Conservation (phyloP, 2,113 vertebrate species). For the Cavia porcellus region DNA sequence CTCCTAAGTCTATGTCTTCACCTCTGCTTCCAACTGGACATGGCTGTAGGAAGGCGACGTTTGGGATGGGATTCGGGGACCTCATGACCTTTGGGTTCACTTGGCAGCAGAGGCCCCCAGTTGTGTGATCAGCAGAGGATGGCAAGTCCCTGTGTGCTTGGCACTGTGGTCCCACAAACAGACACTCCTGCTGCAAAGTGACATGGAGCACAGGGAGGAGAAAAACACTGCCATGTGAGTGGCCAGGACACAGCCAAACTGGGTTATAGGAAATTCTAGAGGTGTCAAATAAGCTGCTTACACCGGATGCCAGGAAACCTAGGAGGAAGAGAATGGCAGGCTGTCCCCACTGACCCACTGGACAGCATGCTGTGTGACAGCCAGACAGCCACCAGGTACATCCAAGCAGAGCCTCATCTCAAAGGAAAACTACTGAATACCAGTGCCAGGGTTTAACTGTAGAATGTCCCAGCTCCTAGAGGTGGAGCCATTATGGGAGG, state of each 20-base stretch:
- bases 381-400: background rate
- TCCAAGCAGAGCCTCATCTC: background rate
- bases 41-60: background rate
- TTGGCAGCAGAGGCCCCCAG: background rate
- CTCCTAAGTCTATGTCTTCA: background rate
- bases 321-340: background rate
- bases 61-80: background rate
- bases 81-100: background rate
- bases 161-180: background rate
- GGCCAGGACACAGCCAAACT: background rate
- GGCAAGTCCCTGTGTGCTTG: background rate
- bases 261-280: too few relatives aligned
- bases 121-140: background rate
- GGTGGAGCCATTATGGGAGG: background rate
- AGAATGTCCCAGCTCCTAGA: background rate
- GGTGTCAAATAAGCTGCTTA: background rate
- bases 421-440: background rate
- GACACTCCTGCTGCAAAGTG: background rate
- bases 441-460: background rate
- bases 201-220: background rate
- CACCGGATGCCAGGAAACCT: background rate
- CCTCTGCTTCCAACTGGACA: background rate
- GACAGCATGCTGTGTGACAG: background rate
- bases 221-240: background rate
- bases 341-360: too few relatives aligned